Base-by-base conservation (phyloP, 2,888 invertebrate species). In the Conistra vaccinii region DNA sequence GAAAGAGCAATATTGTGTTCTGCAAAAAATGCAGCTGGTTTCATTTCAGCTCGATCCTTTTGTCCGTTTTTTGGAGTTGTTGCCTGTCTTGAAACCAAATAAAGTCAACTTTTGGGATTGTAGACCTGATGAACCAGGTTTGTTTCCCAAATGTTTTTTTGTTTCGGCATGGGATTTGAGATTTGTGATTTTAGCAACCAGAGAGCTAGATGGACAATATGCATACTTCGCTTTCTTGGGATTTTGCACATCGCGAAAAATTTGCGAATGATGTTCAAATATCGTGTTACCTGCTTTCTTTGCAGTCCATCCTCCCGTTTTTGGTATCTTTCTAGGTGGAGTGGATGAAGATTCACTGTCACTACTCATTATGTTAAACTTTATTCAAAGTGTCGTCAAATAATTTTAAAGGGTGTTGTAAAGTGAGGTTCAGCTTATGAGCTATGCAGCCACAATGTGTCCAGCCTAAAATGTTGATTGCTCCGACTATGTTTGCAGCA, bases 111-210 rank as follows among this genome's bases (percentile, higher is more conserved):
- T 60, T 60, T 60, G 48, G 48, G 48, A 48, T 60, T 60, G 61
- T 51, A 48, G 60, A 60, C 69, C 60, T 12, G 60, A 58, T 6
- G 69, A 69, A 60, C 69, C 70, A 70, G 62, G 70, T 70, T 70
- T 62, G 62, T 60, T 69, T 48, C 60, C 61, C 7, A 61, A 69
- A 61, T 69, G 35, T 57, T 51, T 69, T 35, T 61, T 69, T 69
- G 48, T 61, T 69, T 7, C 3, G 3, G 69, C n/a, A 4, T 69
- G 69, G 0, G 6, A 2, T 69, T 60, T 69, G 48, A 69, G 58
- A 35, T 69, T 60, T 48, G 58, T 58, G 58, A 68, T 57, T 57
- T 57, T 55, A 6, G 67, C 55, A 3, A 68, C 67, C 1, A 57
- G 7, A 6, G 55, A 68, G 3, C 55, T 68, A 14, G 57, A 68